Evolutionary conservation across 2,113 vertebrate species (phyloP), one percentile per base, ranked within the genome.

Genomic region (Cephalopterus ornatus): DNA sequence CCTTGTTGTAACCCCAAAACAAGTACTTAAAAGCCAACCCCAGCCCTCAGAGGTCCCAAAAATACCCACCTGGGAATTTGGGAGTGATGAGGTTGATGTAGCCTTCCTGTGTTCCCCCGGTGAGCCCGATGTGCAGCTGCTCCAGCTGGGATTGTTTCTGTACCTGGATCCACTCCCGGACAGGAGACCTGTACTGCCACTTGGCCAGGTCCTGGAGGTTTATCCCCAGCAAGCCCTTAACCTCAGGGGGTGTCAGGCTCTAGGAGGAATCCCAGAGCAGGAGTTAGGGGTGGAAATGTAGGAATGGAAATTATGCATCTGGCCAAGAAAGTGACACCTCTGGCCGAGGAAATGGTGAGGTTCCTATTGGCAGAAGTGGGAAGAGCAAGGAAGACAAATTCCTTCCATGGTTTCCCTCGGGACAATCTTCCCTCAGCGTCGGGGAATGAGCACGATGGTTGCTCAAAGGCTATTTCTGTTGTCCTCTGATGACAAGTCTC

Each of bases 61-160:
- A 15, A 9, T 39, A 84, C 88, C 0, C 59, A 97, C 96, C 0
- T 39, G 52, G 32, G n/a, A 78, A 75, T 10, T 8, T 78, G 41
- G 93, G 95, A 0, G 23, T 41, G 56, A 78, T 1, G 0, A 98
- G 11, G 88, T 97, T 67, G 3, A 98, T 81, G 65, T 97, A 98
- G 22, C 98, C 97, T 14, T 97, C 96, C 28, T 97, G 98, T 0
- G 86, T 23, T 23, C 98, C 97, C 2, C 98, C 97, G 0, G 3
- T 65, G 20, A 98, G 94, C 2, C 97, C 97, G 22, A 97, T 2
- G 3, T 33, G 35, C 14, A 98, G 95, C 0, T 42, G 2, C 26
- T 98, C 74, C 93, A 98, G 94, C 17, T 97, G 96, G 0, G 93
- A 61, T 22, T 98, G 98, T 6, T 13, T 77, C 93, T 97, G 98